phyloP scores from a whole-genome alignment of 2,113 vertebrate genomes.

The Aptenodytes patagonicus region DNA sequence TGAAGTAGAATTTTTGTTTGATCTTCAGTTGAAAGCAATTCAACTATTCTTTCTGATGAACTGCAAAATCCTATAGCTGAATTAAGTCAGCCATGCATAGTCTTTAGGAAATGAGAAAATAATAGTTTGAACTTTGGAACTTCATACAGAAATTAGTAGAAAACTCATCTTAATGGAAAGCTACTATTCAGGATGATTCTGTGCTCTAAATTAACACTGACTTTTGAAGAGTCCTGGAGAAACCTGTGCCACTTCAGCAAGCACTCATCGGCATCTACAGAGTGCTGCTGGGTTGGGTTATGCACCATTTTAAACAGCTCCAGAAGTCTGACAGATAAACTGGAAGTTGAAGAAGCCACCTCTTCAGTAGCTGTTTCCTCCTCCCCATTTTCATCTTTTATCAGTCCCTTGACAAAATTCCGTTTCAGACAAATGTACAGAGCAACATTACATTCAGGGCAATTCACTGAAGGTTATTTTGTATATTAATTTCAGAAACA shows the following conservation, averaged over 20 bases:
- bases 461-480: neutral
- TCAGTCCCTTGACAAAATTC: neutral
- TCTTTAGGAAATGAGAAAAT: neutral
- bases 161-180: neutral
- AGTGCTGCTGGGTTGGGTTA: neutral
- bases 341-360: neutral
- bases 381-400: neutral
- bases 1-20: neutral
- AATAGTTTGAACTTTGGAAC: neutral
- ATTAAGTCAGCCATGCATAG: neutral
- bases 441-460: neutral
- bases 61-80: neutral
- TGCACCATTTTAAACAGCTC: neutral
- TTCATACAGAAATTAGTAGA: neutral
- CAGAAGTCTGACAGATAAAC: neutral
- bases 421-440: neutral
- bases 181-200: neutral
- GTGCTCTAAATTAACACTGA: neutral
- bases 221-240: neutral
- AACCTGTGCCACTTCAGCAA: neutral
- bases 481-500: neutral
- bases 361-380: neutral
- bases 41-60: neutral
- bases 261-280: neutral
- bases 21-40: slow-evolving; percentile 2